Evolutionary conservation across 2,888 invertebrate genomes (phyloP), one percentile per base, ranked within the genome.

Genomic region (Andricus curvator): DNA sequence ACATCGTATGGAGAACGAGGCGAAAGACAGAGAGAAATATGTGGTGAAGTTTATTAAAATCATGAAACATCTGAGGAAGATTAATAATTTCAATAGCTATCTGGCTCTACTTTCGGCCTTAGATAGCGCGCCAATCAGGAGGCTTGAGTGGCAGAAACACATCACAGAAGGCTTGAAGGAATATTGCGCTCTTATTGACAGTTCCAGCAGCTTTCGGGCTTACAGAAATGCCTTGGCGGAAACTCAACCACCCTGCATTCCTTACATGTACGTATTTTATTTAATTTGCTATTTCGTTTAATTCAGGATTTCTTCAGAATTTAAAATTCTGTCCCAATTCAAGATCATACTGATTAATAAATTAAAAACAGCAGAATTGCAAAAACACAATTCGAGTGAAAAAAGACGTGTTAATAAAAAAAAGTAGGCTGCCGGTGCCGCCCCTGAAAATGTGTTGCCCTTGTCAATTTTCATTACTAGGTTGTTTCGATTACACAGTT

Each of bases 81-180:
- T 99, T 93, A 99, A 98, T 94, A 99, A 99, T 93, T 99, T 99
- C 93, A 99, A 99, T 94, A 99, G 99, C 67, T 99, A 99, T 94
- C 94, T 99, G 89, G 99, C 99, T 13, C 94, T 99, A 84, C 94
- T 99, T 83, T 99, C 99, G 11, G 99, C 99, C 22, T 93, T 99
- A 88, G 99, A 99, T 93, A 99, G 99, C 29, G 99, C 99, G 6
- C 99, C 99, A 0, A 96, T 98, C 92, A 94, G 96, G 89, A 94
- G 99, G 92, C 94, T 99, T 92, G 99, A 98, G 92, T 98, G 98
- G 97, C 97, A 97, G 90, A 96, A 97, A 90, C 96, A 97, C 87
- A 97, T 98, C 83, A 96, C 96, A 41, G 99, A 99, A 93, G 96
- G 97, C 78, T 94, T 99, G 85, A 97, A 97, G 89, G 98, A 99